These are phyloP conservation scores for Puffinus mauretanicus DNA, from an alignment of 2,113 vertebrate genomes.

Conservation along the genomic window DNA sequence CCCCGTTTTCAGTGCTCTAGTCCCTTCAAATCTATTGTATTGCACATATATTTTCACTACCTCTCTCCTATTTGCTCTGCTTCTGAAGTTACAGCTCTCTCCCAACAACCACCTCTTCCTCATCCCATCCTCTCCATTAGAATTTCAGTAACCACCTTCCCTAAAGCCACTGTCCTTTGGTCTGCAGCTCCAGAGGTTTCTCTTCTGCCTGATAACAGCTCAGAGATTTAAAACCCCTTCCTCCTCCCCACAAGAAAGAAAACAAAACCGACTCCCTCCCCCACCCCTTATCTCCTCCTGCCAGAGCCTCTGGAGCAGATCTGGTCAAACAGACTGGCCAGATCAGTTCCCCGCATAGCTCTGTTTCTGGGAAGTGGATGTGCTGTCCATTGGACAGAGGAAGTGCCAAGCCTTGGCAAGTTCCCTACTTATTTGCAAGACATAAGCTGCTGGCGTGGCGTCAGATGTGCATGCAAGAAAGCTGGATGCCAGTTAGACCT, in stretches of 20 bases:
- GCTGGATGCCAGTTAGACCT: constrained; percentile 48
- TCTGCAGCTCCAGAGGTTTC: constrained; percentile 27
- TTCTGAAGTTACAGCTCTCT: not conserved
- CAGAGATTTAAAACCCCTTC: not conserved
- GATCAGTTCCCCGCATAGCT: not conserved
- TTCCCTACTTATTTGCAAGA: constrained; percentile 51
- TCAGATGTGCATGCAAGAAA: constrained; percentile 51
- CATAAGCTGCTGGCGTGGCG: constrained; percentile 40
- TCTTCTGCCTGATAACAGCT: not conserved
- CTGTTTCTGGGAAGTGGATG: constrained; percentile 32
- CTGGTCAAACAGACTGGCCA: constrained; percentile 1
- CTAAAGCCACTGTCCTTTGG: not conserved
- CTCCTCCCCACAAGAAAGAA: not conserved
- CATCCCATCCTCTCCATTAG: not conserved
- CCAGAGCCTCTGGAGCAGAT: constrained; percentile 9
- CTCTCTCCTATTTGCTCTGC: not conserved
- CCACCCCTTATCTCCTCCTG: not conserved
- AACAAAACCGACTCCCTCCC: not conserved
- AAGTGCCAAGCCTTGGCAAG: constrained; percentile 41
- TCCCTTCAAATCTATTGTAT: not conserved
- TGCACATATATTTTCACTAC: not conserved
- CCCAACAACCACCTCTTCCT: not conserved
- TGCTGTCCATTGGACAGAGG: constrained; percentile 38
- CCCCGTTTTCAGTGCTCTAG: not conserved
- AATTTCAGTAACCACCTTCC: not conserved